Evolutionary conservation across 2,888 invertebrate genomes (phyloP).

Genomic region (Deladenus siricidicola): DNA sequence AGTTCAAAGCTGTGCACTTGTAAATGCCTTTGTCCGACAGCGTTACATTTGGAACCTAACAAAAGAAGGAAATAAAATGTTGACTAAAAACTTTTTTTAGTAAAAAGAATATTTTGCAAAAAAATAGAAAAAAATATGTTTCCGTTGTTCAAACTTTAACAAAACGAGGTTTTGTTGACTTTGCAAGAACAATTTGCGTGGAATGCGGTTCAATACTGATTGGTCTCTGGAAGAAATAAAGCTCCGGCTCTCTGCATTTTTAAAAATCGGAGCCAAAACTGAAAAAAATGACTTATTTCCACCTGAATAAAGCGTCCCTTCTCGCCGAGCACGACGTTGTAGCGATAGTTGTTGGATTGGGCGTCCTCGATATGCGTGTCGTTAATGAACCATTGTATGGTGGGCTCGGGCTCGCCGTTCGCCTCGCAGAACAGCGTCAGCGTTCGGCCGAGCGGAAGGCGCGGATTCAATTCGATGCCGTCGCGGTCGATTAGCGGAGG

Average conservation of each 20-base stretch:
- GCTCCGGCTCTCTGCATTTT: too few species aligned
- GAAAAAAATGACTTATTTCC: conserved; percentile 3
- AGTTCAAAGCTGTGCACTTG: conserved; percentile 54
- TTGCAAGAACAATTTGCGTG: too few species aligned
- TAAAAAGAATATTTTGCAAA: too few species aligned
- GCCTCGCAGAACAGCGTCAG: conserved; percentile 60
- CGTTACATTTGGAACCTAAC: conserved; percentile 42
- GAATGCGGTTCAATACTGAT: too few species aligned
- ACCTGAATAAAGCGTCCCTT: conserved; percentile 35
- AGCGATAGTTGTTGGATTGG: conserved; percentile 7
- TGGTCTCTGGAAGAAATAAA: too few species aligned
- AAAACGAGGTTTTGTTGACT: too few species aligned
- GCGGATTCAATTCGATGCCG: conserved; percentile 45
- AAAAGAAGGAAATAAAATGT: too few species aligned
- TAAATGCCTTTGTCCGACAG: conserved; percentile 54
- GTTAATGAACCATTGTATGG: conserved; percentile 57
- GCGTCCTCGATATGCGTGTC: conserved; percentile 15
- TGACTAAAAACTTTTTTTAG: neutral
- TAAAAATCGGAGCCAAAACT: too few species aligned
- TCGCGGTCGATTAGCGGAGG: conserved; percentile 55
- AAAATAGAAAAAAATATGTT: too few species aligned
- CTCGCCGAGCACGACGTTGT: conserved; percentile 28
- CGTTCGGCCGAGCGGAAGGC: conserved; percentile 58
- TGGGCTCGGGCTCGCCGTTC: conserved; percentile 59
- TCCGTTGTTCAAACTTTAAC: too few species aligned